Evolutionary conservation across 23 tunicate species (phyloP).

Genomic region (Styela clava): DNA sequence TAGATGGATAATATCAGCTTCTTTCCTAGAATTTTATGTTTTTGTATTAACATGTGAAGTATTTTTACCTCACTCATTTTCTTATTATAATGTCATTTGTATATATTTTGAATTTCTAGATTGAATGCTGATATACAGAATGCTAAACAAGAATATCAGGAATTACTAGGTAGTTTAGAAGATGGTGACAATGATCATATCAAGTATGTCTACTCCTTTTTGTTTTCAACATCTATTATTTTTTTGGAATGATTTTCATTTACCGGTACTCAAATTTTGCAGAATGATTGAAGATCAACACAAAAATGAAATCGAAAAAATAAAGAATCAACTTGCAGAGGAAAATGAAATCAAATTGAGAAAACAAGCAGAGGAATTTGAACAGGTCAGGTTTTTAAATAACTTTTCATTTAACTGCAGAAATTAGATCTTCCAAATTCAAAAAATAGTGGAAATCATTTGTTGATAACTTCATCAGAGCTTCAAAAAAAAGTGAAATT

Average conservation of each 20-base stretch:
- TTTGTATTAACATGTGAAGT: too few species aligned
- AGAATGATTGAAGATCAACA: conserved; percentile 18
- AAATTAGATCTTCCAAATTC: too few species aligned
- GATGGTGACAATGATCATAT: conserved; percentile 24
- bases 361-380: conserved; percentile 52
- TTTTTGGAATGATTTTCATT: neutral
- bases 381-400: conserved; percentile 53
- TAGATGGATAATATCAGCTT: too few species aligned
- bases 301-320: conserved; percentile 39
- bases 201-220: neutral
- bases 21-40: too few species aligned
- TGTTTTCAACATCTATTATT: neutral
- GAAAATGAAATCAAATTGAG: conserved; percentile 57
- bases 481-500: too few species aligned
- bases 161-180: conserved; percentile 1
- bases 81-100: too few species aligned
- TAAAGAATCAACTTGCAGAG: conserved; percentile 24
- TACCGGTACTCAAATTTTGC: neutral
- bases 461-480: too few species aligned
- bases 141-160: neutral
- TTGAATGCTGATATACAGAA: neutral
- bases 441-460: too few species aligned
- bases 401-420: too few species aligned
- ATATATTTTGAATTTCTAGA: neutral
- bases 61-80: too few species aligned